Evolutionary conservation across 2,888 invertebrate genomes (phyloP).

Genomic region (Priocnemis perturbator): DNA sequence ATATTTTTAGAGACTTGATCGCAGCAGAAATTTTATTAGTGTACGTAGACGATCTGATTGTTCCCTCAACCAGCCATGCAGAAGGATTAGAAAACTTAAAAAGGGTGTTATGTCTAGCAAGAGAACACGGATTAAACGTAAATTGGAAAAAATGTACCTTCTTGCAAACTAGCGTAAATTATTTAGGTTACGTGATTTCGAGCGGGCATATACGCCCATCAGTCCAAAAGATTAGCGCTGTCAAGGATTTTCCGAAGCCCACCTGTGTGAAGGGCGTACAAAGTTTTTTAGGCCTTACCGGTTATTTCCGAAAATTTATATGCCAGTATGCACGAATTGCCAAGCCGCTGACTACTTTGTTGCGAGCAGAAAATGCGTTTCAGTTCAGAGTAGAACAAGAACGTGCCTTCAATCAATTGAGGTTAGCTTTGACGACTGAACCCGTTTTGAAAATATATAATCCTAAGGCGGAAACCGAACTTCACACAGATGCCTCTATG

Average conservation of each 20-base stretch:
- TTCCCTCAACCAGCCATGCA: not conserved
- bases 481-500: too few species aligned
- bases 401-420: too few species aligned
- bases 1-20: not conserved
- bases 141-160: too few species aligned
- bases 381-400: too few species aligned
- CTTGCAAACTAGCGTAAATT: too few species aligned
- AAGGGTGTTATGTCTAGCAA: not conserved
- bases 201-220: conserved; percentile 3
- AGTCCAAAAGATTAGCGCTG: conserved; percentile 13
- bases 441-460: too few species aligned
- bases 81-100: not conserved
- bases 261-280: not conserved
- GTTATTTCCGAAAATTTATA: conserved; percentile 15
- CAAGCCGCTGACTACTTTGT: conserved; percentile 1
- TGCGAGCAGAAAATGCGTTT: too few species aligned
- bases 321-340: conserved; percentile 6
- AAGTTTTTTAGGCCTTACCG: too few species aligned
- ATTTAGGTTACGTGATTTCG: not conserved
- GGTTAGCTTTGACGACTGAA: too few species aligned
- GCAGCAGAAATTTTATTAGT: not conserved
- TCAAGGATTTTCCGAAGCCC: conserved; percentile 15
- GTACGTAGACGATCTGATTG: not conserved
- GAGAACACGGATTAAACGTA: too few species aligned
- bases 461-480: too few species aligned